Evolutionary conservation across 2,113 vertebrate species (phyloP), one percentile per base, ranked within the genome.

Genomic region (Cichladusa arquata): DNA sequence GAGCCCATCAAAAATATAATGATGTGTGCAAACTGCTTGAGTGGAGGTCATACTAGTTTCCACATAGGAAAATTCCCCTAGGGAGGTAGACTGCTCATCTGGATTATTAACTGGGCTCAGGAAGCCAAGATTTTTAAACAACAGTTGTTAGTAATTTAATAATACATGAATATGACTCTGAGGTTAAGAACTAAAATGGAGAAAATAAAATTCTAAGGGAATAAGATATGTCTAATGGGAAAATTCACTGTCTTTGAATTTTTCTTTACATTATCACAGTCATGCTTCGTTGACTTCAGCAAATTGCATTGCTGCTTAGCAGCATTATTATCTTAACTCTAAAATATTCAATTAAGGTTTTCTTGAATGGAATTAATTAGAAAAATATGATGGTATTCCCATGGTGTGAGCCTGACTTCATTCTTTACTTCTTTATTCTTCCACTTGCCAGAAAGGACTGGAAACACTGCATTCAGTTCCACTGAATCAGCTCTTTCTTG

Each of bases 281-380:
- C 60, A 73, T 70, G 53, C 18, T 94, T 86, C 47, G 33, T 70
- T 86, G 54, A 65, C 53, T 83, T 77, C 71, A 86, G 69, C 65
- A 77, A 86, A 86, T 66, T 62, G 64, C 8, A 47, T 84, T 83
- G 22, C 76, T 81, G 42, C 51, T 57, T 93, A 86, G 67, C 36
- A 66, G 50, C 24, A 64, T 42, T 64, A 51, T 80, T 95, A 87
- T 71, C 85, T 81, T 92, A 64, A 80, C 62, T 77, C 36, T n/a
- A 61, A 95, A 92, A 95, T 92, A 92, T 80, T 93, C 67, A 80
- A 25, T 85, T 65, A 83, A 91, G 19, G 42, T 57, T 90, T 84
- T 83, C 31, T 38, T 83, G 40, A 91, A 73, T 42, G 15, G 28
- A 47, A 48, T 77, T 93, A 24, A 48, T 96, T 77, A 70, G 82